These are phyloP conservation scores for Dorcus parallelipipedus DNA, from an alignment of 2,888 invertebrate genomes.

Conservation along the genomic window DNA sequence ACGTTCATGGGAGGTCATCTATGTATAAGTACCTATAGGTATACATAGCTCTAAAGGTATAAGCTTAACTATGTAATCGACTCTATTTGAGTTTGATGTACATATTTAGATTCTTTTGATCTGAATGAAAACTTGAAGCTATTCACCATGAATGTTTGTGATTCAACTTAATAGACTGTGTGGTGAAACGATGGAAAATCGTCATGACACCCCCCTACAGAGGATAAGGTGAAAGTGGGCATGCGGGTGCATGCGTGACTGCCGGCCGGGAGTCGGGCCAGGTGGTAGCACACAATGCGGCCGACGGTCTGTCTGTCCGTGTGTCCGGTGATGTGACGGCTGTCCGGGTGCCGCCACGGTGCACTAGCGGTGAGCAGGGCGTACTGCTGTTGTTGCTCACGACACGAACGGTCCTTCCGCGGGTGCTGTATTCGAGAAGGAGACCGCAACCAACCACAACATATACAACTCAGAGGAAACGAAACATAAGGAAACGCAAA, in stretches of 20 bases:
- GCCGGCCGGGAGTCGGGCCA: constrained; percentile 49
- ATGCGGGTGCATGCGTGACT: constrained; percentile 46
- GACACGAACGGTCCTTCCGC: constrained; percentile 67
- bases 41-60: no score
- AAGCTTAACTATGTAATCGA: no score
- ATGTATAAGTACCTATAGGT: no score
- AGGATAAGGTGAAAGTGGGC: constrained; percentile 3
- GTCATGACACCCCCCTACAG: no score
- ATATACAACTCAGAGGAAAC: constrained; percentile 32
- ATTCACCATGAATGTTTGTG: no score
- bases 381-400: constrained; percentile 52
- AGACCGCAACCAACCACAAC: constrained; percentile 59
- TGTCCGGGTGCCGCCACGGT: constrained; percentile 48
- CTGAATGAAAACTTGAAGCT: no score
- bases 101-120: no score
- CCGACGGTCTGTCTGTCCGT: constrained; percentile 35
- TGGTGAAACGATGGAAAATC: no score
- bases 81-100: no score
- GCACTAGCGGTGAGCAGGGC: constrained; percentile 58
- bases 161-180: no score
- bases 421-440: constrained; percentile 82
- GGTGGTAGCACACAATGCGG: constrained; percentile 34
- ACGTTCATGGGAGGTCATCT: no score
- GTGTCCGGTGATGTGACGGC: constrained; percentile 52
- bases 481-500: constrained; percentile 33